A percentile compares a stretch with the other conserved stretches of the same genome.
Evolutionary conservation across 2,113 vertebrate genomes (phyloP).

Genomic region (Stegastes partitus): DNA sequence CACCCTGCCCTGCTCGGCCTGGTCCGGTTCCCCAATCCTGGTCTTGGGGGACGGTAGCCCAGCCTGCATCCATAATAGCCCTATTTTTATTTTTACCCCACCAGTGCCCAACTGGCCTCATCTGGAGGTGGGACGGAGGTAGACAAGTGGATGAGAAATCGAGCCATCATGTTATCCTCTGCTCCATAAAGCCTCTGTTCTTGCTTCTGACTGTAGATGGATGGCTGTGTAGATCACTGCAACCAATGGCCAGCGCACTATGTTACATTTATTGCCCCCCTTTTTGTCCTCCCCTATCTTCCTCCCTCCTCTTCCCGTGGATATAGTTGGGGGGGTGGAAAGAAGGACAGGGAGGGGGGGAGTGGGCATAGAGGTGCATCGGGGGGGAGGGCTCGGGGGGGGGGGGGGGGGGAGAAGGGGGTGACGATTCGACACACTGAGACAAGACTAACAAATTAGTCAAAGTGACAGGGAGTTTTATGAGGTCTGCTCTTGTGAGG

Average conservation of each 20-base stretch:
- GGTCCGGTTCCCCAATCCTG: conserved; percentile 43
- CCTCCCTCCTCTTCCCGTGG: conserved; percentile 43
- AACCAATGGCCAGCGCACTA: conserved; percentile 77
- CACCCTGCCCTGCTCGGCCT: conserved; percentile 11
- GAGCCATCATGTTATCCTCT: conserved; percentile 78
- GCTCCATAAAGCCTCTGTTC: conserved; percentile 84
- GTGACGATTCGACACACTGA: conserved; percentile 80
- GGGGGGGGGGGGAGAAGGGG: conserved; percentile 38
- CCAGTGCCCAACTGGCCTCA: conserved; percentile 48
- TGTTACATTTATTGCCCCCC: conserved; percentile 84
- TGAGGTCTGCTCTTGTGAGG: conserved; percentile 82
- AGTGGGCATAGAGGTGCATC: conserved; percentile 56
- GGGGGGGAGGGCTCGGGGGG: conserved; percentile 21
- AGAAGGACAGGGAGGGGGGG: conserved; percentile 63
- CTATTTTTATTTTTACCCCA: conserved; percentile 60
- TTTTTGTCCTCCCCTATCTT: conserved; percentile 38
- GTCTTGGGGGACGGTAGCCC: conserved; percentile 27
- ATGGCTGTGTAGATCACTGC: conserved; percentile 81
- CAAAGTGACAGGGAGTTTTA: conserved; percentile 87
- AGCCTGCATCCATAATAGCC: conserved; percentile 50
- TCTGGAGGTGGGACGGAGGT: conserved; percentile 56
- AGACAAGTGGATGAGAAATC: conserved; percentile 79
- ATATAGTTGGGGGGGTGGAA: conserved; percentile 52
- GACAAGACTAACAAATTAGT: conserved; percentile 89
- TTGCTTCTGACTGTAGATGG: conserved; percentile 76